Base-by-base conservation (phyloP, 2,888 invertebrate genomes). In the Erpobdella octoculata region DNA sequence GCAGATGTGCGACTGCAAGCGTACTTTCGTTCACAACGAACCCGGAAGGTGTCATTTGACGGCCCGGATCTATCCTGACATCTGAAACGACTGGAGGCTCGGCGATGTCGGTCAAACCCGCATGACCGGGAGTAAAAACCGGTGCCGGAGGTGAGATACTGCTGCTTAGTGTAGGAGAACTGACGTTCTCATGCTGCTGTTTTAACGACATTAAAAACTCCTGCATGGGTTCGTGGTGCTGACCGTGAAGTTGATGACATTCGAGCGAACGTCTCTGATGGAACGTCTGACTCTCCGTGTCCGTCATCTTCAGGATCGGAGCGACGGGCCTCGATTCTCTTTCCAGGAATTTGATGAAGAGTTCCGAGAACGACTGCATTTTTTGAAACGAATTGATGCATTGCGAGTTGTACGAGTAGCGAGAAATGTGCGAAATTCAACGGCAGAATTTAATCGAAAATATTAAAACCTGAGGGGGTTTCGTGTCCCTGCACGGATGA, bases 331-430 rank as follows among this genome's bases (percentile, higher is more conserved):
- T 87, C 0, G 92, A 92, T 41, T 76, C 76, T 5, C 46, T 61
- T 82, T 93, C 91, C 76, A 93, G 85, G 84, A 93, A 93, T 77
- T 87, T 86, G n/a, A 90, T 87, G 82, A 90, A 90, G 72, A 89
- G 88, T 78, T 88, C 87, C 0, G 89, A 88, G 74, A 90, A 83
- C 0, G 89, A 88, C 84, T 85, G 80, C 35, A 82, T 78, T 6
- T 48, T 28, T n/a, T 35, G 37, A 3, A 21, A 8, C 18, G 0
- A 35, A 28, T 28, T 28, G 18, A 1, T 8, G 31, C 2, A 15
- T 33, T 33, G 6, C 18, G 5, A 18, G 53, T 53, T 5, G 28
- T 5, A 12, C 9, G 41, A 41, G 9, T 12, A n/a, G n/a, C n/a
- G n/a, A n/a, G n/a, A n/a, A n/a, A n/a, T n/a, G n/a, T n/a, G n/a